phyloP scores from a whole-genome alignment of 2,113 vertebrate genomes.

The Spermophilus dauricus region DNA sequence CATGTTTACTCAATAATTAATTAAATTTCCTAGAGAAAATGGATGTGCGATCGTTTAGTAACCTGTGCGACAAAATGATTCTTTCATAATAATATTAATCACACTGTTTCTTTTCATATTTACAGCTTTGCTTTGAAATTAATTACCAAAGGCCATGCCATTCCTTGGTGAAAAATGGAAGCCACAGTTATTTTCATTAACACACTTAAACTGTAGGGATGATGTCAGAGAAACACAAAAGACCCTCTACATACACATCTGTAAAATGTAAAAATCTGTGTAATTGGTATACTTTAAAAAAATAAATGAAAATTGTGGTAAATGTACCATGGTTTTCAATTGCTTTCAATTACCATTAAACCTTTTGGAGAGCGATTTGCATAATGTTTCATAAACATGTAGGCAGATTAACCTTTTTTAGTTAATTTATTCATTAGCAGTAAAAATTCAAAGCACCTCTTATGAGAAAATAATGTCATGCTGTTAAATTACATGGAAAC shows the following conservation, averaged over 20 bases:
- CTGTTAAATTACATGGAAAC: slow-evolving; percentile 93
- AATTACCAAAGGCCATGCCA: slow-evolving; percentile 51
- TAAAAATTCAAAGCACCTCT: slow-evolving; percentile 91
- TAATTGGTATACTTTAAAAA: slow-evolving; percentile 80
- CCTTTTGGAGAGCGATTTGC: slow-evolving; percentile 89
- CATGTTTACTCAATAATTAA: slow-evolving; percentile 85
- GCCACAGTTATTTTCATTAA: not conserved
- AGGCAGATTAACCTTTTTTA: slow-evolving; percentile 92
- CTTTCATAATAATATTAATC: slow-evolving; percentile 77
- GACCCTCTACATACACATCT: slow-evolving; percentile 62
- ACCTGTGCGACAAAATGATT: slow-evolving; percentile 80
- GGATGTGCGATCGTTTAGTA: slow-evolving; percentile 81
- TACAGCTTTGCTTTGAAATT: slow-evolving; percentile 62
- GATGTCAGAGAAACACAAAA: slow-evolving; percentile 17
- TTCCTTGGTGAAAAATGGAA: slow-evolving; percentile 40
- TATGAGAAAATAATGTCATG: slow-evolving; percentile 91
- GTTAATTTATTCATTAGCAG: slow-evolving; percentile 94
- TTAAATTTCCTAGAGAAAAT: slow-evolving; percentile 83
- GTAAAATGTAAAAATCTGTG: slow-evolving; percentile 82
- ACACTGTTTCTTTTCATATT: slow-evolving; percentile 70
- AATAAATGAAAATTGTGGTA: slow-evolving; percentile 85
- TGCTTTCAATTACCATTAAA: slow-evolving; percentile 92
- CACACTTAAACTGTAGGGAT: slow-evolving; percentile 43
- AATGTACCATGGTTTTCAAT: slow-evolving; percentile 90
- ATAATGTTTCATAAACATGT: slow-evolving; percentile 93